phyloP scores from a whole-genome alignment of 1,140 invertebrate genomes.

The Meloidogyne exigua region DNA sequence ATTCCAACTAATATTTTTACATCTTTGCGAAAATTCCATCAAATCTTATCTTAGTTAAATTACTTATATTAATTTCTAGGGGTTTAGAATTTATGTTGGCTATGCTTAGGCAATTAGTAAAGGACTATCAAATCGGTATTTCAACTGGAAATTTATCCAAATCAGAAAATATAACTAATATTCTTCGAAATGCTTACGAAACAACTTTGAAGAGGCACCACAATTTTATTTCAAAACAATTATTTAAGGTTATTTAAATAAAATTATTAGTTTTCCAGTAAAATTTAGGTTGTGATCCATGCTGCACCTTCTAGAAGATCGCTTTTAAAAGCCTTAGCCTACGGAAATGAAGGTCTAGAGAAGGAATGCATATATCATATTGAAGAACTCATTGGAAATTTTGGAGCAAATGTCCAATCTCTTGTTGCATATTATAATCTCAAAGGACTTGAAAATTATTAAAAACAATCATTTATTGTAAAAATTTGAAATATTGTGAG shows the following conservation, averaged over 20 bases:
- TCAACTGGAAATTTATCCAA: slow-evolving; percentile 12
- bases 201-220: slow-evolving; percentile 48
- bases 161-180: slow-evolving; percentile 36
- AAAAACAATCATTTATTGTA: slow-evolving; percentile 5
- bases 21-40: neutral
- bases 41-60: neutral
- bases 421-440: slow-evolving; percentile 42
- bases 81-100: slow-evolving; percentile 51
- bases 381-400: slow-evolving; percentile 44
- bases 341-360: slow-evolving; percentile 48
- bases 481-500: neutral
- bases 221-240: slow-evolving; percentile 47
- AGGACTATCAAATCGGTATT: slow-evolving; percentile 33
- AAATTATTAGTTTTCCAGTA: slow-evolving; percentile 1
- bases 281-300: slow-evolving; percentile 38
- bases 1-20: neutral
- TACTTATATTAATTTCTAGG: slow-evolving; percentile 27
- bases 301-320: slow-evolving; percentile 47
- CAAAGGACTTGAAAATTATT: slow-evolving; percentile 40
- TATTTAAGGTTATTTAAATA: slow-evolving; percentile 47
- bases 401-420: slow-evolving; percentile 40
- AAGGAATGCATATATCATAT: slow-evolving; percentile 45
- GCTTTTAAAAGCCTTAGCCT: slow-evolving; percentile 48
- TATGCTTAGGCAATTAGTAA: slow-evolving; percentile 37
- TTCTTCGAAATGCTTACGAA: slow-evolving; percentile 41